Evolutionary conservation across 2,113 vertebrate genomes (phyloP).

Genomic region (Vulpes ferrilata): DNA sequence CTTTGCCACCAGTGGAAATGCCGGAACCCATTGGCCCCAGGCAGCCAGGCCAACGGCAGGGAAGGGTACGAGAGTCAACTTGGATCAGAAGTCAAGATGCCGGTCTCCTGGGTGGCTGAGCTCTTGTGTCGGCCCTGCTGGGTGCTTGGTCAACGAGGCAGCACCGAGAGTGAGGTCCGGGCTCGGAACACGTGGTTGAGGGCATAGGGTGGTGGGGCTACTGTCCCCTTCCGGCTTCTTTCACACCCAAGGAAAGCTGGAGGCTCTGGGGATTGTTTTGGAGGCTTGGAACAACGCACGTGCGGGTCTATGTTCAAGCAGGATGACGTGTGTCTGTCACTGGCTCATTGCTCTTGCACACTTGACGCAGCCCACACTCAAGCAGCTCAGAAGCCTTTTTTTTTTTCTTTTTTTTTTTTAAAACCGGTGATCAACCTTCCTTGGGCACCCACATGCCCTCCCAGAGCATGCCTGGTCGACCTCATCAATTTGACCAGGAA

Average conservation of each 20-base stretch:
- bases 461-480: fast-evolving
- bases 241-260: not conserved
- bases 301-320: not conserved
- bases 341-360: fast-evolving
- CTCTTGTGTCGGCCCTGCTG: fast-evolving
- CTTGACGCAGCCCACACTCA: fast-evolving
- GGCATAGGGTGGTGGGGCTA: not conserved
- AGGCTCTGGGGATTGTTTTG: not conserved
- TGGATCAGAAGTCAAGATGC: fast-evolving
- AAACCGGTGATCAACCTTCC: fast-evolving
- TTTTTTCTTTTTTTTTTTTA: no score
- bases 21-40: fast-evolving
- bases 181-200: fast-evolving
- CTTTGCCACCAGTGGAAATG: fast-evolving
- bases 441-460: fast-evolving
- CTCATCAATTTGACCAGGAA: fast-evolving
- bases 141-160: fast-evolving
- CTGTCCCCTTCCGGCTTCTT: no score
- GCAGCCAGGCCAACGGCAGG: fast-evolving
- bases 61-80: not conserved
- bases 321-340: fast-evolving
- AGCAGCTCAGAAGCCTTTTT: not conserved
- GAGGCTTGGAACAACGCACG: fast-evolving
- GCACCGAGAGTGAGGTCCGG: fast-evolving
- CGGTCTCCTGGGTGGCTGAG: no score